A percentile compares a stretch with the other conserved stretches of the same genome.
Evolutionary conservation across 1,140 invertebrate species (phyloP).

Genomic region (Neelides sp.): DNA sequence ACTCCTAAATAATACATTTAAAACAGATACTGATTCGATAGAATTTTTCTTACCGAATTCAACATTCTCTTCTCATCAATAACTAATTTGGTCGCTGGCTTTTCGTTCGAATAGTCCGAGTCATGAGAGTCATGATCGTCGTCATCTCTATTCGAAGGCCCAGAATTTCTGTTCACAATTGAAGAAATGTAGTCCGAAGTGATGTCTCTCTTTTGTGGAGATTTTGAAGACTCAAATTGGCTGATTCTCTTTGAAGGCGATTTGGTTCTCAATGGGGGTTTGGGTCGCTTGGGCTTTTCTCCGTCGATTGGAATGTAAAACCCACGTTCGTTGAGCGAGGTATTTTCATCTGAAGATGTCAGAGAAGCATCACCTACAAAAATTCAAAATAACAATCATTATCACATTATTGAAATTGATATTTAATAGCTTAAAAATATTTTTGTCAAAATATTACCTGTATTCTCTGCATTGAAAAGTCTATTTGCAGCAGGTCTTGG

Average conservation of each 20-base stretch:
- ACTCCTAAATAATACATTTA: not conserved
- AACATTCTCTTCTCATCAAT: conserved; percentile 21
- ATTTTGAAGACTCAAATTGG: conserved; percentile 1
- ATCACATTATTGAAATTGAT: not conserved
- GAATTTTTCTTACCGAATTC: conserved; percentile 18
- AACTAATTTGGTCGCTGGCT: conserved; percentile 28
- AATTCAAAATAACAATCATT: not conserved
- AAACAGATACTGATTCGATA: not conserved
- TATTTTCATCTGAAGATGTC: conserved; percentile 21
- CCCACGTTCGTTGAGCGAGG: conserved; percentile 52
- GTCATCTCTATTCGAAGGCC: conserved; percentile 31
- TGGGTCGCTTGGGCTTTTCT: conserved; percentile 63
- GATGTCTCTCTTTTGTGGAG: conserved; percentile 11
- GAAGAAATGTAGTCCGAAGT: conserved; percentile 25
- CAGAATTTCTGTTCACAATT: conserved; percentile 19
- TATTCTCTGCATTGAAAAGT: conserved; percentile 12
- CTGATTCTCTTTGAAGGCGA: conserved; percentile 31
- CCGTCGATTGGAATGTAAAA: conserved; percentile 91
- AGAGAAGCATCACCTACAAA: conserved; percentile 13
- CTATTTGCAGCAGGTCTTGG: conserved; percentile 28
- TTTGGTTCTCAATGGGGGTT: conserved; percentile 67
- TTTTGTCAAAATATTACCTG: not conserved
- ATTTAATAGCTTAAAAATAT: not conserved
- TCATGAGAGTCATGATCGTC: conserved; percentile 30
- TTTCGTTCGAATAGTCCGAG: conserved; percentile 24